Conservation (phyloP, 2,888 invertebrate species). For the Podabrus alpinus region DNA sequence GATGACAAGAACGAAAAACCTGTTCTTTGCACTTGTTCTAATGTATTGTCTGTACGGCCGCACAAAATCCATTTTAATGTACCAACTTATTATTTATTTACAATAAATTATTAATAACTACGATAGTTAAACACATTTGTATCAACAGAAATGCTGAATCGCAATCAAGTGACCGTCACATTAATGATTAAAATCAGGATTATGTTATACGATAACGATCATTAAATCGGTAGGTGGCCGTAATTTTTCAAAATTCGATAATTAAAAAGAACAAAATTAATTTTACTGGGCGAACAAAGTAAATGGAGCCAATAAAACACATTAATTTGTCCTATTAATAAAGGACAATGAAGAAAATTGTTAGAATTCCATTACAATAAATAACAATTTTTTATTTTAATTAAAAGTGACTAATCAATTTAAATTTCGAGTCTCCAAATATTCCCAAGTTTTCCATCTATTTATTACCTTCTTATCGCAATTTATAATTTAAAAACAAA, state of each 20-base stretch:
- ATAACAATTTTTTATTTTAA: background rate
- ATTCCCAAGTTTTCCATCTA: no score
- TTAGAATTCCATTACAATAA: background rate
- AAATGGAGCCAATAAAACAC: background rate
- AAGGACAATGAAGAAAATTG: background rate
- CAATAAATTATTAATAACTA: background rate
- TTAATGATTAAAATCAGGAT: background rate
- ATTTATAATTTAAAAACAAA: background rate
- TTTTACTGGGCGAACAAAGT: background rate
- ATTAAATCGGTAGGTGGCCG: background rate
- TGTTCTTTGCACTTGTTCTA: constrained; percentile 5
- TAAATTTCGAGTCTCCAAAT: background rate
- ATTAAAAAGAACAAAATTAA: background rate
- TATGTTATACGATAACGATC: background rate
- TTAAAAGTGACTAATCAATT: background rate
- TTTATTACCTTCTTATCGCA: no score
- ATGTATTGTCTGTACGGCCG: background rate
- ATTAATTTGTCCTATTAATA: background rate
- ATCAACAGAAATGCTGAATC: background rate
- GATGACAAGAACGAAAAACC: constrained; percentile 1
- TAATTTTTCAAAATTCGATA: background rate
- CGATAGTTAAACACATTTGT: background rate
- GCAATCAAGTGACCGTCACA: background rate
- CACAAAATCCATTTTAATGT: background rate
- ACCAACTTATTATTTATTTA: background rate